These are phyloP conservation scores for Hydractinia symbiolongicarpus DNA, from an alignment of 30 jellyfish, hydroid and myxozoan genomes.

Conservation along the genomic window DNA sequence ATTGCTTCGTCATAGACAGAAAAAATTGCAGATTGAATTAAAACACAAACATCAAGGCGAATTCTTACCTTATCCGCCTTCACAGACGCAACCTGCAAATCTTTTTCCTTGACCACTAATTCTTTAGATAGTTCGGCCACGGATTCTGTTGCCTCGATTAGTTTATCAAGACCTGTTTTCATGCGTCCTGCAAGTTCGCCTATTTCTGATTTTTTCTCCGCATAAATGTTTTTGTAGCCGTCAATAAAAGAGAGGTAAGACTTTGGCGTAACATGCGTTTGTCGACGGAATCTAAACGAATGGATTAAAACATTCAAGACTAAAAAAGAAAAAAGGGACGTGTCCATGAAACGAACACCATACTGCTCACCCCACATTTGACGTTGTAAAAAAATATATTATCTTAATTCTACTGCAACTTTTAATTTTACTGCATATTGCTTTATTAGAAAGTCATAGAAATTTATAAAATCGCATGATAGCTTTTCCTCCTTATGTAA, in stretches of 20 bases:
- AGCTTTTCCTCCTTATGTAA: too few species aligned
- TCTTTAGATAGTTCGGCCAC: slow-evolving; percentile 81
- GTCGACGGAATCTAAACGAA: slow-evolving; percentile 77
- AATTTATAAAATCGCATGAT: too few species aligned
- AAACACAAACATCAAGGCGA: neutral
- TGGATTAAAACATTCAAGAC: neutral
- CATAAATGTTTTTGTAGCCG: slow-evolving; percentile 77
- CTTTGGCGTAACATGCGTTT: slow-evolving; percentile 95
- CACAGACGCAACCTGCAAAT: slow-evolving; percentile 70
- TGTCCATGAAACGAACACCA: neutral
- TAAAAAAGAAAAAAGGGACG: neutral
- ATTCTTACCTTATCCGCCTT: slow-evolving; percentile 78
- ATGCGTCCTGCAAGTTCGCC: slow-evolving; percentile 93
- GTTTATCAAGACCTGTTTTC: slow-evolving; percentile 91
- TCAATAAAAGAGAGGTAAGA: slow-evolving; percentile 86
- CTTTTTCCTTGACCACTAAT: slow-evolving; percentile 91
- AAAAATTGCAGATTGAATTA: neutral
- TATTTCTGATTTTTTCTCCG: slow-evolving; percentile 61
- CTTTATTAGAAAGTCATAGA: too few species aligned
- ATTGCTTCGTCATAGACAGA: neutral
- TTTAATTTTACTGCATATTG: too few species aligned
- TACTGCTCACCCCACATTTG: too few species aligned
- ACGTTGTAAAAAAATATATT: too few species aligned
- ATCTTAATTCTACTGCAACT: too few species aligned
- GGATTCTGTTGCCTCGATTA: slow-evolving; percentile 94